Conservation (phyloP, 2,113 vertebrate genomes). For the Siphamia tubifer region DNA sequence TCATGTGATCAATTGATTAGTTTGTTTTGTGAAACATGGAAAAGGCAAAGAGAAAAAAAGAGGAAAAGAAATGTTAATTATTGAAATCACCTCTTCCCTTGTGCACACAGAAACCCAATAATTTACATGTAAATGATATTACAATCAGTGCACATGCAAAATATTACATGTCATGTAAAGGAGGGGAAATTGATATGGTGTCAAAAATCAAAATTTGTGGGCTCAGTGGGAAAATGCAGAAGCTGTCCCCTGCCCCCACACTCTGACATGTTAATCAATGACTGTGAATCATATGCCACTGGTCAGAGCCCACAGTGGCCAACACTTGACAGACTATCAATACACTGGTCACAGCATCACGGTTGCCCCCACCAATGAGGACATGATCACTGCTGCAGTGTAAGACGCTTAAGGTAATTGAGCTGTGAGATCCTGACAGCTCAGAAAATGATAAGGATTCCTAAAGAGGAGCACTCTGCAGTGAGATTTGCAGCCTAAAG, state of each 20-base stretch:
- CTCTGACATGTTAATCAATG: constrained; percentile 27
- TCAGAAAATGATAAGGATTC: constrained; percentile 4
- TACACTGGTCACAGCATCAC: neutral
- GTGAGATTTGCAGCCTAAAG: neutral
- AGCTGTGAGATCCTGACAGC: neutral
- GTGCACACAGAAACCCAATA: constrained; percentile 79
- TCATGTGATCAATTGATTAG: constrained; percentile 32
- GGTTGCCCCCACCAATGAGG: neutral
- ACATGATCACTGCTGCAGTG: neutral
- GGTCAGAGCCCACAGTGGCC: neutral
- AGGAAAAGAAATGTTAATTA: constrained; percentile 87
- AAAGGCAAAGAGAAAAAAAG: constrained; percentile 3
- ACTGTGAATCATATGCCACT: constrained; percentile 5
- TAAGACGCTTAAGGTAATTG: constrained; percentile 3
- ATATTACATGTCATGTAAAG: neutral
- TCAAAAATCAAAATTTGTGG: constrained; percentile 3
- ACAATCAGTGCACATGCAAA: constrained; percentile 15
- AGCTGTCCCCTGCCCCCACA: neutral
- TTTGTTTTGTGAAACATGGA: constrained; percentile 72
- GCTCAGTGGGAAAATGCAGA: neutral
- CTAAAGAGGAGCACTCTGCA: neutral
- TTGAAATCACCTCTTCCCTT: constrained; percentile 83
- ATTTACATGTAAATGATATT: neutral
- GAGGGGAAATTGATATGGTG: neutral
- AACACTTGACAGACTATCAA: constrained; percentile 8